Evolutionary conservation across 2,113 vertebrate genomes (phyloP).

Genomic region (Stictonetta naevosa): DNA sequence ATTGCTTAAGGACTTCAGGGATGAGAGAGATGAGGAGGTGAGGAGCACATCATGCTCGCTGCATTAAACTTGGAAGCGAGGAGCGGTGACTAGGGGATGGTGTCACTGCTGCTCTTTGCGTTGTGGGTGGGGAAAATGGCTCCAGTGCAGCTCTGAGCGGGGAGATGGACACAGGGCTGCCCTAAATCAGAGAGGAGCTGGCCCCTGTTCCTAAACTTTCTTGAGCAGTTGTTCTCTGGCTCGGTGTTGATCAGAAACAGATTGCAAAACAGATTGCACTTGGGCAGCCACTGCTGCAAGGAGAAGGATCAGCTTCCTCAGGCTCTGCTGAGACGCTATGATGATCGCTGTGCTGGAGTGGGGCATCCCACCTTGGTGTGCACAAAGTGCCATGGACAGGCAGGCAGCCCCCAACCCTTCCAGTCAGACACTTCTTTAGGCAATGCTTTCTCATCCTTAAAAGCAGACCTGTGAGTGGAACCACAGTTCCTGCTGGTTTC

Average conservation of each 20-base stretch:
- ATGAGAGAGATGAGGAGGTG: not conserved
- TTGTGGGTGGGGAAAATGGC: not conserved
- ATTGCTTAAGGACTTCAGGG: not conserved
- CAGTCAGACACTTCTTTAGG: not conserved
- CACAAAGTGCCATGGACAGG: not conserved
- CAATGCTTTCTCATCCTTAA: not conserved
- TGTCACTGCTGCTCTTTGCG: not conserved
- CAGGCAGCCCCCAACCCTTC: not conserved
- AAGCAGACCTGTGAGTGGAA: not conserved
- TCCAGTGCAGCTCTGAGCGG: not conserved
- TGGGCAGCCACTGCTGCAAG: rapidly evolving
- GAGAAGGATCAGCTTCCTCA: not conserved
- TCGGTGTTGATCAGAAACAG: not conserved
- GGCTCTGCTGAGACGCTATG: not conserved
- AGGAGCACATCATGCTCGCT: rapidly evolving
- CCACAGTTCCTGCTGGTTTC: not conserved
- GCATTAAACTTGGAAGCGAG: not conserved
- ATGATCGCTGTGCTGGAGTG: not conserved
- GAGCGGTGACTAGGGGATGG: not conserved
- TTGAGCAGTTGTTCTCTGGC: not conserved
- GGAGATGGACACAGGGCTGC: not conserved
- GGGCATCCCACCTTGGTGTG: not conserved
- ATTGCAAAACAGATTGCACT: not conserved
- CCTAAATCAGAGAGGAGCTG: not conserved
- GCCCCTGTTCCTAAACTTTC: rapidly evolving